Percentiles rank a stretch among this genome's conserved stretches.
phyloP scores from a whole-genome alignment of 2,113 vertebrate genomes.

The Sceloporus tristichus region DNA sequence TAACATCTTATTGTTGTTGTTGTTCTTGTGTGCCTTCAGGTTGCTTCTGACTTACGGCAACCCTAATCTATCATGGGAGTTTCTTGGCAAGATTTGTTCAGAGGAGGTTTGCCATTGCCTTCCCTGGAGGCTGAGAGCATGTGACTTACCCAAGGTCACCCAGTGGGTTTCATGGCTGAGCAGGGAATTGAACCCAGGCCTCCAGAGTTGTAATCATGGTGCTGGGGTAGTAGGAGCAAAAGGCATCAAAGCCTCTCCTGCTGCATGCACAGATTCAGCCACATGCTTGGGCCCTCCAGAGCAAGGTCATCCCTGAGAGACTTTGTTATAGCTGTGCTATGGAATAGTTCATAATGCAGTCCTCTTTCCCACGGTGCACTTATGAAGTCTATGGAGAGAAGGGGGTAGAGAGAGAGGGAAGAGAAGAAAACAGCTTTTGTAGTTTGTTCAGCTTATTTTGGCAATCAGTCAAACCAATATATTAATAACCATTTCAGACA shows the following conservation, averaged over 20 bases:
- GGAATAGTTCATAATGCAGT: not conserved
- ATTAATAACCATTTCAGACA: not conserved
- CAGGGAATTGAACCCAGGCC: not conserved
- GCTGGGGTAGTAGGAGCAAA: not conserved
- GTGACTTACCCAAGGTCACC: too few species aligned
- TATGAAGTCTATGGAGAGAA: not conserved
- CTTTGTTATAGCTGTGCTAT: not conserved
- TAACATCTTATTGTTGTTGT: not conserved
- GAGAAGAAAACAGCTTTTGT: not conserved
- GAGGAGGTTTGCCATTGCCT: too few species aligned
- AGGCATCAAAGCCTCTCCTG: not conserved
- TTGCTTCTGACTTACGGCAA: too few species aligned
- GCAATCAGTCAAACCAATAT: not conserved
- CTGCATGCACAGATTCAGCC: not conserved
- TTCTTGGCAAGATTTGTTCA: too few species aligned
- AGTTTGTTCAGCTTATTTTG: not conserved
- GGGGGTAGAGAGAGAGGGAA: not conserved
- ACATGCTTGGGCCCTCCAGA: not conserved
- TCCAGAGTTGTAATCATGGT: not conserved
- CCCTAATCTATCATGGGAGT: too few species aligned
- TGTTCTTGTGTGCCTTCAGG: not conserved
- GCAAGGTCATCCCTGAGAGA: not conserved
- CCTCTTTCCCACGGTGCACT: not conserved
- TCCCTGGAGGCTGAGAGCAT: too few species aligned
- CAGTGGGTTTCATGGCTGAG: too few species aligned